Conservation (phyloP, 2,113 vertebrate species). For the Myodes glareolus region DNA sequence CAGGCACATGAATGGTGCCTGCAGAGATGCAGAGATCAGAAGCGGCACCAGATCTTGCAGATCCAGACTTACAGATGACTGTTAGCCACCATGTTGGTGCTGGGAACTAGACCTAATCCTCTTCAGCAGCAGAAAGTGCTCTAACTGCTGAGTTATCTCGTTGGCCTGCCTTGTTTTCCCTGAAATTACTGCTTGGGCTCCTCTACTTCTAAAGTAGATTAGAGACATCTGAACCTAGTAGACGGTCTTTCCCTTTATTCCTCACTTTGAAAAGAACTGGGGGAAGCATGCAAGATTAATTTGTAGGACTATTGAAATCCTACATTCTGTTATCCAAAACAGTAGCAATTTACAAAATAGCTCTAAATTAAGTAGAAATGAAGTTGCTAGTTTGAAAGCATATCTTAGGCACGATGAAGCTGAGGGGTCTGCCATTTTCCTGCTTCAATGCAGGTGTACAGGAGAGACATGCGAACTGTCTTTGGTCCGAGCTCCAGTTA, state of each 20-base stretch:
- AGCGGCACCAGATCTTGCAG: not conserved
- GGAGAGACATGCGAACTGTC: not conserved
- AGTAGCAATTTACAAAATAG: not conserved
- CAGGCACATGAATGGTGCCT: not conserved
- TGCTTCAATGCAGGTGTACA: not conserved
- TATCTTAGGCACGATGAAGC: not conserved
- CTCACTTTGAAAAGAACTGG: constrained; percentile 53
- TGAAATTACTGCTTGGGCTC: constrained; percentile 33
- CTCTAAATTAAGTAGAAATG: constrained; percentile 21
- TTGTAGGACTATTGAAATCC: constrained; percentile 39
- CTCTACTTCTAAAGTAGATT: constrained; percentile 54
- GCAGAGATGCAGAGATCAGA: not conserved
- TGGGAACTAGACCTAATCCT: not conserved
- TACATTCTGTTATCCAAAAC: constrained; percentile 43
- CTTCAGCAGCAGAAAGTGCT: not conserved
- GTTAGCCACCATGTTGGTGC: not conserved
- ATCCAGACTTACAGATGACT: not conserved
- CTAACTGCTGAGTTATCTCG: not conserved
- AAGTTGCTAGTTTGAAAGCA: not conserved
- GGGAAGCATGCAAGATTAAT: constrained; percentile 51
- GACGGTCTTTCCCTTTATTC: constrained; percentile 50
- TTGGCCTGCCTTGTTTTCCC: not conserved
- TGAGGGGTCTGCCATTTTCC: not conserved
- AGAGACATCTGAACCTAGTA: constrained; percentile 43
- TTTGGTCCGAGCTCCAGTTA: not conserved